Evolutionary conservation across 2,888 invertebrate species (phyloP), one percentile per base, ranked within the genome.

Genomic region (Drosophila barbarae): DNA sequence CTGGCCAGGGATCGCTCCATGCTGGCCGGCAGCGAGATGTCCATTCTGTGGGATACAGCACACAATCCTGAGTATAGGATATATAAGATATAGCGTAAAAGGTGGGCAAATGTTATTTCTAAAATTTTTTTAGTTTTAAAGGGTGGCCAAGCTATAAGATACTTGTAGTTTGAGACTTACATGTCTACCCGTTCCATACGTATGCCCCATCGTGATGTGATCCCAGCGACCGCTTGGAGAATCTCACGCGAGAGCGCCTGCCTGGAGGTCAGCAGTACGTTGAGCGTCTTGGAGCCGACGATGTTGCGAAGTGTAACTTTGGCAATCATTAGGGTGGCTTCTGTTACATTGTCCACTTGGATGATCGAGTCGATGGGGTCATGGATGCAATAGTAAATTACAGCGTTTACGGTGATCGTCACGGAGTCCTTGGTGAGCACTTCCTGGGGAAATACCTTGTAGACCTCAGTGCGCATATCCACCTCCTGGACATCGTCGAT

Each of bases 121-220:
- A 23, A 23, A 5, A 23, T 0, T 23, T 23, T 0, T 23, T 23
- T 23, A 4, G 23, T 23, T 4, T 23, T 23, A 4, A 23, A 23
- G 23, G 23, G 23, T 23, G 3, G 23, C 3, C 23, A 23, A 23
- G 23, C 4, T 23, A 23, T 23, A 23, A 23, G 8, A 21, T 2
- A 12, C 1, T 1, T 26, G 26, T 3, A 21, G n/a, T 3, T 9
- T 10, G 3, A 6, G 54, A n/a, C 18, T 12, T 44, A 96, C 96
- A 97, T 95, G 92, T 97, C 97, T 13, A 98, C 97, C 72, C 97
- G 91, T 88, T 98, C 97, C 15, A 97, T 95, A 89, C 95, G 95
- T 28, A 96, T 95, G 9, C 96, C 96, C 96, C 96, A 96, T 1
- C 94, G 94, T 77, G 95, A 95, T 0, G 96, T 96, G 13, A 95